phyloP scores from a whole-genome alignment of 2,113 vertebrate species.

The Formicarius rufipectus region DNA sequence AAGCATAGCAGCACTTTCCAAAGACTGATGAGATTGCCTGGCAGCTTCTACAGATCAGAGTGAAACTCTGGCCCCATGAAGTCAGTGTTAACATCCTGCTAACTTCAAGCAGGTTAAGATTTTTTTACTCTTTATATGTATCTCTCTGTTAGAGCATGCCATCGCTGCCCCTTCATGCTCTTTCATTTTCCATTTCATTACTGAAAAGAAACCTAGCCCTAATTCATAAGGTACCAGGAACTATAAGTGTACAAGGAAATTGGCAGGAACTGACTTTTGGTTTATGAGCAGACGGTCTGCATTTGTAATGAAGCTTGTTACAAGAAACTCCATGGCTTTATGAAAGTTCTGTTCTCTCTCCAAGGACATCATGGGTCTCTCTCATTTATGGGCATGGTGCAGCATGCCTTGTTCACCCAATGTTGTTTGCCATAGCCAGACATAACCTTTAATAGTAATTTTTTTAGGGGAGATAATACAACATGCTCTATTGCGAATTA shows the following conservation, averaged over 20 bases:
- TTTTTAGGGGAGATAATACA: neutral
- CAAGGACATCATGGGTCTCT: constrained; percentile 14
- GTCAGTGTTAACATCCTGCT: neutral
- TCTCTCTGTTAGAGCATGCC: constrained; percentile 25
- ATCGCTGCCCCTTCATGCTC: constrained; percentile 17
- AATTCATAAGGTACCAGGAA: constrained; percentile 56
- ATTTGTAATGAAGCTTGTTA: constrained; percentile 56
- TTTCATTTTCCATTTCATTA: constrained; percentile 36
- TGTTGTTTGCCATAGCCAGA: constrained; percentile 6
- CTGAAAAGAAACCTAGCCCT: constrained; percentile 35
- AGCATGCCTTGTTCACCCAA: constrained; percentile 27
- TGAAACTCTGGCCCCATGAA: neutral
- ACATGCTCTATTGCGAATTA: neutral
- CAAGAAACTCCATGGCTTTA: constrained; percentile 8
- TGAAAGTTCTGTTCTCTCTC: constrained; percentile 40
- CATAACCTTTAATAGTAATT: neutral
- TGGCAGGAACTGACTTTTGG: constrained; percentile 38
- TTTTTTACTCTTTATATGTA: neutral
- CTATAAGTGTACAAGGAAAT: constrained; percentile 53
- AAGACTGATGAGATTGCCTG: constrained; percentile 5
- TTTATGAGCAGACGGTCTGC: constrained; percentile 61
- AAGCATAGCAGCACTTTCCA: neutral
- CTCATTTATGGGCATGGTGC: constrained; percentile 48
- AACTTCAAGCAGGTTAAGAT: neutral
- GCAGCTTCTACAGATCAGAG: neutral